A percentile compares a stretch with the other conserved stretches of the same genome.
Evolutionary conservation across 2,888 invertebrate species (phyloP).

Genomic region (Notodonta dromedarius): DNA sequence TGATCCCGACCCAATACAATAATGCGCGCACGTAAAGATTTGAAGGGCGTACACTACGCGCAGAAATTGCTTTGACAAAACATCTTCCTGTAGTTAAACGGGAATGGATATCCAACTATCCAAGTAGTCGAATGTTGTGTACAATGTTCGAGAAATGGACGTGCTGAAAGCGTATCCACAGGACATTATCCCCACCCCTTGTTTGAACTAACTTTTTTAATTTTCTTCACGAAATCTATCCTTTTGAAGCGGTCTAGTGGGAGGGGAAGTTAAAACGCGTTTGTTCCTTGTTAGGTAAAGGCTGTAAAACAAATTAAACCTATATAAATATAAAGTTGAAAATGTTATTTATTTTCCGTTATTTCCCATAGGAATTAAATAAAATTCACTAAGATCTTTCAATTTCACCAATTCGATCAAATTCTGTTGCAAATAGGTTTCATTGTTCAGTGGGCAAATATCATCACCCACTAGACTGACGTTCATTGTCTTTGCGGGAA

Average conservation of each 20-base stretch:
- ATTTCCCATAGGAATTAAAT: not conserved
- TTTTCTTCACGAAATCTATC: slow-evolving; percentile 62
- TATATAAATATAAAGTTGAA: slow-evolving; percentile 32
- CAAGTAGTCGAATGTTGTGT: slow-evolving; percentile 28
- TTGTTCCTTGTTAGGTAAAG: slow-evolving; percentile 40
- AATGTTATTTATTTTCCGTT: slow-evolving; percentile 11
- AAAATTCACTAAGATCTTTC: not conserved
- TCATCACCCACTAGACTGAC: too few relatives aligned
- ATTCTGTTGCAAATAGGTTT: too few relatives aligned
- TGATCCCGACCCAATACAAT: slow-evolving; percentile 12
- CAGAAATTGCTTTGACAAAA: not conserved
- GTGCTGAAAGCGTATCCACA: slow-evolving; percentile 35
- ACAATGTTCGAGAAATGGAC: slow-evolving; percentile 25
- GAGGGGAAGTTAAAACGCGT: slow-evolving; percentile 55
- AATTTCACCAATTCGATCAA: not conserved
- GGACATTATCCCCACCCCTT: slow-evolving; percentile 49
- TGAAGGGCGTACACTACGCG: not conserved
- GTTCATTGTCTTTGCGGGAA: too few relatives aligned
- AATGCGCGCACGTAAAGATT: not conserved
- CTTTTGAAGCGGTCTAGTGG: slow-evolving; percentile 57
- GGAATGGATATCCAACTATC: slow-evolving; percentile 13
- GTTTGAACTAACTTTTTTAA: slow-evolving; percentile 70
- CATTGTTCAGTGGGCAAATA: too few relatives aligned
- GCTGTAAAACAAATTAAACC: slow-evolving; percentile 28
- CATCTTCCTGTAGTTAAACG: not conserved